A percentile compares a stretch with the other conserved stretches of the same genome.
phyloP scores from a whole-genome alignment of 2,797 vertebrate species.

The Phrynocephalus guinanensis region DNA sequence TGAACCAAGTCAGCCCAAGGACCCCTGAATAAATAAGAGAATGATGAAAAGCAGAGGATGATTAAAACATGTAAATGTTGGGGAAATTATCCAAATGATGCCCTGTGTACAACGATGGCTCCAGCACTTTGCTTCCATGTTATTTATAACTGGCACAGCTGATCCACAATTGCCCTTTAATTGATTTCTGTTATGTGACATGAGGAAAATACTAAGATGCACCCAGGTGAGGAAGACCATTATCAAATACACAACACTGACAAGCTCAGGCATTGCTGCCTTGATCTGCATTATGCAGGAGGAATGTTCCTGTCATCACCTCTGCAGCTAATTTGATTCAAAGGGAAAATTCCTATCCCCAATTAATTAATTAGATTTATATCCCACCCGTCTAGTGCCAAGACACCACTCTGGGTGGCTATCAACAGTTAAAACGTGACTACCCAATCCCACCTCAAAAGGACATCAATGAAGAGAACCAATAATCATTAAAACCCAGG shows the following conservation, averaged over 20 bases:
- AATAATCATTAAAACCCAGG: too few relatives aligned
- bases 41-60: not conserved
- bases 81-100: not conserved
- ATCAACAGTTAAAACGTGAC: too few relatives aligned
- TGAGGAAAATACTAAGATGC: not conserved
- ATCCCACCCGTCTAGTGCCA: too few relatives aligned
- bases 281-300: not conserved
- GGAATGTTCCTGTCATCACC: not conserved
- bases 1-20: slow-evolving; percentile 90
- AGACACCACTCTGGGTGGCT: too few relatives aligned
- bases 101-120: not conserved
- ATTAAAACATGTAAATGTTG: not conserved
- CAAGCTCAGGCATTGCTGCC: not conserved
- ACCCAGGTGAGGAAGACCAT: too few relatives aligned
- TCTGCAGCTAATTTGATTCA: too few relatives aligned
- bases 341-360: not conserved
- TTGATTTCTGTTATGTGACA: not conserved
- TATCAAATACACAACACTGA: not conserved
- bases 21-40: slow-evolving; percentile 81
- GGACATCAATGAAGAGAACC: too few relatives aligned
- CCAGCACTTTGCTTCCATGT: not conserved
- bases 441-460: too few relatives aligned
- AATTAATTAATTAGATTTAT: too few relatives aligned
- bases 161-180: not conserved
- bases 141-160: not conserved